These are phyloP conservation scores for Mesodorylaimus sp. DNA, from an alignment of 2,888 invertebrate species.

Conservation along the genomic window DNA sequence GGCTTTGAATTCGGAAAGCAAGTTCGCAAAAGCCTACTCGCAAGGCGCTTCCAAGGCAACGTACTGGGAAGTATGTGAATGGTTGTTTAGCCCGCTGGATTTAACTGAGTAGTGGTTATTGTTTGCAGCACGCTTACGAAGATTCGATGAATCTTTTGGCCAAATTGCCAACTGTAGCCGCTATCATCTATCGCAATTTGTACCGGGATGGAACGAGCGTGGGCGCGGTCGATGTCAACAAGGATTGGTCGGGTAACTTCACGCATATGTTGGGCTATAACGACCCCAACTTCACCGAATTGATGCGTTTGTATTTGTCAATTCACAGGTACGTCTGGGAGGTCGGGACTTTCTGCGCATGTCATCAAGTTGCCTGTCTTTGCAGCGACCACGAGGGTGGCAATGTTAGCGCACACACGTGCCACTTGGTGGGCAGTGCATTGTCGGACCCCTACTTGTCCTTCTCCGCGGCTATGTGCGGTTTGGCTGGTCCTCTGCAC, in stretches of 20 bases:
- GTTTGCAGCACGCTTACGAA: conserved; percentile 56
- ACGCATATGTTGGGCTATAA: conserved; percentile 69
- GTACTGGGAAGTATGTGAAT: conserved; percentile 58
- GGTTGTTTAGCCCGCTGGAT: no score
- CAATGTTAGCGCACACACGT: conserved; percentile 84
- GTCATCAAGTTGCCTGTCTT: conserved; percentile 4
- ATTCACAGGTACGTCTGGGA: conserved; percentile 49
- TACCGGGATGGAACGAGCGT: conserved; percentile 65
- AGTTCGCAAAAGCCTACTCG: conserved; percentile 71
- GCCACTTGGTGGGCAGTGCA: conserved; percentile 79
- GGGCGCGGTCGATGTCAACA: conserved; percentile 64
- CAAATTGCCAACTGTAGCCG: conserved; percentile 76
- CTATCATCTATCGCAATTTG: conserved; percentile 76
- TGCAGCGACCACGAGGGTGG: conserved; percentile 89
- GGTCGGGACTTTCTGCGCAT: not conserved
- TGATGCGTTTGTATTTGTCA: conserved; percentile 76
- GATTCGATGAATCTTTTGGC: conserved; percentile 87
- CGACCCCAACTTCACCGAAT: conserved; percentile 59
- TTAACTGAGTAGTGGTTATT: no score
- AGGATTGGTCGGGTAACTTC: conserved; percentile 83
- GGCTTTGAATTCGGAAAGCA: conserved; percentile 72
- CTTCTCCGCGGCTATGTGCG: conserved; percentile 77
- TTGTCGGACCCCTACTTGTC: conserved; percentile 80
- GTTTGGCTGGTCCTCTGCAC: conserved; percentile 82
- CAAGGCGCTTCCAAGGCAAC: conserved; percentile 64